Percentiles rank a stretch among this genome's conserved stretches.
These are phyloP conservation scores for Ctenochaetus hawaiiensis DNA, from an alignment of 2,797 vertebrate genomes.

Conservation along the genomic window DNA sequence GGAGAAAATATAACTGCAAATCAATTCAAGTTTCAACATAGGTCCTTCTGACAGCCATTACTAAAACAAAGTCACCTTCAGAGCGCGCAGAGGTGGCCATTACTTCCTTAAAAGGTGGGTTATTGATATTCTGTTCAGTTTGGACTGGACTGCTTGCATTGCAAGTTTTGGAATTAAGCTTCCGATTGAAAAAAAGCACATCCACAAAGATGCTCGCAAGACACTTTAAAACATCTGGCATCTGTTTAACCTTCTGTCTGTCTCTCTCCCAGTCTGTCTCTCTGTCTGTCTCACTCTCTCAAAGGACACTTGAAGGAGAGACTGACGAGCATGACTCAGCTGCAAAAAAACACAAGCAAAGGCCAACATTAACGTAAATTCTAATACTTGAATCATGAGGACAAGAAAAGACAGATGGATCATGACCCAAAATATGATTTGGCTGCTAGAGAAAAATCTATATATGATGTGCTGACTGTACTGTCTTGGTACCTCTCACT, in stretches of 20 bases:
- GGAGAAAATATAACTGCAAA: slow-evolving; percentile 83
- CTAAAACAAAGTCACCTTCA: slow-evolving; percentile 85
- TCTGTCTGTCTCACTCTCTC: slow-evolving; percentile 4
- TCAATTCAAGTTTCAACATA: slow-evolving; percentile 82
- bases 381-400: neutral
- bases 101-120: slow-evolving; percentile 73
- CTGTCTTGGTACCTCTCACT: neutral
- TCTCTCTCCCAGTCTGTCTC: neutral
- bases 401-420: neutral
- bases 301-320: slow-evolving; percentile 21
- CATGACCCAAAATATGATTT: neutral
- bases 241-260: slow-evolving; percentile 27
- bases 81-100: slow-evolving; percentile 70
- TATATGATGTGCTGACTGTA: neutral
- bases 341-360: neutral
- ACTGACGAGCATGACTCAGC: slow-evolving; percentile 23
- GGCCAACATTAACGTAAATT: slow-evolving; percentile 1
- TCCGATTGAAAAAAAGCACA: slow-evolving; percentile 63
- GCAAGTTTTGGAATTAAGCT: slow-evolving; percentile 77
- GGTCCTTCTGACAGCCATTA: slow-evolving; percentile 79
- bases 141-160: slow-evolving; percentile 78
- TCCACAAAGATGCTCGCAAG: slow-evolving; percentile 41
- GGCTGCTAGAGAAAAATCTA: neutral
- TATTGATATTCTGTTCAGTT: slow-evolving; percentile 82
- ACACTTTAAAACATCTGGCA: slow-evolving; percentile 42